phyloP scores from a whole-genome alignment of 2,797 vertebrate genomes.

The Darevskia nairensis region DNA sequence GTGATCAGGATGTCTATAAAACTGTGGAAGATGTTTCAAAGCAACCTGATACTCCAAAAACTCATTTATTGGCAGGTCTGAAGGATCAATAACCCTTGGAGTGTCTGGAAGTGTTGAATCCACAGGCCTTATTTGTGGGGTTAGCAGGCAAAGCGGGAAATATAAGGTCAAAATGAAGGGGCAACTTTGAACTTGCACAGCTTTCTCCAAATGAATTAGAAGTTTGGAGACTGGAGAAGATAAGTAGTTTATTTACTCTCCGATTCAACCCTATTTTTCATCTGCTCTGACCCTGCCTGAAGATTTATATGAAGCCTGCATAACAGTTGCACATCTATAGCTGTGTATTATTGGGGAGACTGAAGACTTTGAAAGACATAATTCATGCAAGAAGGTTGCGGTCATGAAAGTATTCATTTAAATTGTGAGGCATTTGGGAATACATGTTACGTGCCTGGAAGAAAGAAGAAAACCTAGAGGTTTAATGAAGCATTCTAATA shows the following conservation, averaged over 20 bases:
- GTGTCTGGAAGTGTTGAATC: neutral
- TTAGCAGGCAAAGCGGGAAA: neutral
- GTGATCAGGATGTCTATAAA: neutral
- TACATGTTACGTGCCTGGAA: neutral
- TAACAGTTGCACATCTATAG: fast-evolving
- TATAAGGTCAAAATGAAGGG: neutral
- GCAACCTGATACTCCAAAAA: slow-evolving; percentile 5
- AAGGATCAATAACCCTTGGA: neutral
- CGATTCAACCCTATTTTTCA: slow-evolving; percentile 3
- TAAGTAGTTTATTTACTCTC: neutral
- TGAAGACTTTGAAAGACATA: neutral
- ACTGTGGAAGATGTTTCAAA: neutral
- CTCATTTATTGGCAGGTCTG: neutral
- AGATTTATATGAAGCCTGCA: neutral
- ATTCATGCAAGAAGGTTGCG: neutral
- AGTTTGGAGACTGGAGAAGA: slow-evolving; percentile 25
- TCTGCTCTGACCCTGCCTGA: neutral
- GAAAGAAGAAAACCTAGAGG: fast-evolving
- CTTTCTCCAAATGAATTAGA: neutral
- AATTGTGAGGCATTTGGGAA: neutral
- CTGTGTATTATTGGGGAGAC: neutral
- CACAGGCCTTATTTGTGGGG: neutral
- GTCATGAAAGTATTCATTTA: fast-evolving
- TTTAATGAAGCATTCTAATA: fast-evolving
- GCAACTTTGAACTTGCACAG: neutral